A percentile compares a stretch with the other conserved stretches of the same genome.
These are phyloP conservation scores for Myripristis murdjan DNA, from an alignment of 2,797 vertebrate genomes.

Conservation along the genomic window DNA sequence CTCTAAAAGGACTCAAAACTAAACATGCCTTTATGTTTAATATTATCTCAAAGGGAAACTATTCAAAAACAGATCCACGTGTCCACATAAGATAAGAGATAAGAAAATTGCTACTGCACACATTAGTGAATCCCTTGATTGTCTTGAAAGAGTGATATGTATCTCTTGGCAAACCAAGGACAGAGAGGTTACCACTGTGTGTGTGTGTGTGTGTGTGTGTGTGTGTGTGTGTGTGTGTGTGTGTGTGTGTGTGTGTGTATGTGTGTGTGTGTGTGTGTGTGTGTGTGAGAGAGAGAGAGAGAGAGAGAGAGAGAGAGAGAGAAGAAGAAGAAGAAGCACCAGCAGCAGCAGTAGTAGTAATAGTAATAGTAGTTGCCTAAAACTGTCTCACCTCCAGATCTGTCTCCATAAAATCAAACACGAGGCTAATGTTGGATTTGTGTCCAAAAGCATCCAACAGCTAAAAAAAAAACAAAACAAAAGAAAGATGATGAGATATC, in stretches of 20 bases:
- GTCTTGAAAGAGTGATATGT: not conserved
- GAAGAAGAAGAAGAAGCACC: too few relatives aligned
- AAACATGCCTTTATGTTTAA: not conserved
- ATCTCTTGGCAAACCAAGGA: not conserved
- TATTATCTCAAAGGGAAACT: too few relatives aligned
- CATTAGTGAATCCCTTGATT: not conserved
- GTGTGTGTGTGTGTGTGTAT: too few relatives aligned
- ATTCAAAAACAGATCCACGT: not conserved
- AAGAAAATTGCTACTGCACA: not conserved
- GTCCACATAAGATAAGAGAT: not conserved
- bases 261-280: too few relatives aligned
- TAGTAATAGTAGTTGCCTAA: too few relatives aligned
- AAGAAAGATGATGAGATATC: not conserved
- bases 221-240: too few relatives aligned
- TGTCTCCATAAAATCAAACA: conserved; percentile 99
- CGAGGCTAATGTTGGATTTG: conserved; percentile 98
- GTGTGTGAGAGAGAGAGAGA: too few relatives aligned
- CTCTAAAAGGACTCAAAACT: not conserved
- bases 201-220: too few relatives aligned
- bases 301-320: too few relatives aligned
- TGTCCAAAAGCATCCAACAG: conserved; percentile 98
- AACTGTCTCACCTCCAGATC: conserved; percentile 92
- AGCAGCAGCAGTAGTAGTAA: too few relatives aligned
- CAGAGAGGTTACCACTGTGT: too few relatives aligned
- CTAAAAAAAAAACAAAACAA: conserved; percentile 79